Conservation (phyloP, 2,113 vertebrate species). For the Neolamprologus sp. region DNA sequence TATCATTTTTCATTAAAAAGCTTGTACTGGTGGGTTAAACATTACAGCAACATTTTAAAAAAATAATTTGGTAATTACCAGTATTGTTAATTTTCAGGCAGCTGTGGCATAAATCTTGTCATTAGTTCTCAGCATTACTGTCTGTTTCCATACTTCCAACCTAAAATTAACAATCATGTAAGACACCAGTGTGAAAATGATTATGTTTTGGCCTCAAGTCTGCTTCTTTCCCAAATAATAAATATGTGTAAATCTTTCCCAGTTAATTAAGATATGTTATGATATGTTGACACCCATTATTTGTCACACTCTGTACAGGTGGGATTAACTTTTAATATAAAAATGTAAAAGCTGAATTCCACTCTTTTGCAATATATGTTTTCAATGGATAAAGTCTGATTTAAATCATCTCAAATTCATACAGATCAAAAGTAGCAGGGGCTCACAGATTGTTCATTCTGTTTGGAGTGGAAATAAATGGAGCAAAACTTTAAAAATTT, state of each 20-base stretch:
- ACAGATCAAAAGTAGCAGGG: neutral
- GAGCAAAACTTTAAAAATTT: accelerated
- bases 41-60: neutral
- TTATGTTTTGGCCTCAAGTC: neutral
- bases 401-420: neutral
- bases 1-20: neutral
- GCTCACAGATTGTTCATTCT: neutral
- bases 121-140: neutral
- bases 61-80: neutral
- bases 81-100: neutral
- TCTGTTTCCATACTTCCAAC: neutral
- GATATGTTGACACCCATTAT: neutral
- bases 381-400: neutral
- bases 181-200: neutral
- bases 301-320: neutral
- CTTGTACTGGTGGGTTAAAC: neutral
- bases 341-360: neutral
- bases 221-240: neutral
- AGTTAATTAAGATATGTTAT: neutral
- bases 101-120: neutral
- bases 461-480: neutral
- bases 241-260: neutral
- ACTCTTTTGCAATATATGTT: neutral
- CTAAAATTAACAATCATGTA: neutral
- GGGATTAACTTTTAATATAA: neutral